Base-by-base conservation (phyloP, 2,888 invertebrate species). In the Dermolepida albohirtum region DNA sequence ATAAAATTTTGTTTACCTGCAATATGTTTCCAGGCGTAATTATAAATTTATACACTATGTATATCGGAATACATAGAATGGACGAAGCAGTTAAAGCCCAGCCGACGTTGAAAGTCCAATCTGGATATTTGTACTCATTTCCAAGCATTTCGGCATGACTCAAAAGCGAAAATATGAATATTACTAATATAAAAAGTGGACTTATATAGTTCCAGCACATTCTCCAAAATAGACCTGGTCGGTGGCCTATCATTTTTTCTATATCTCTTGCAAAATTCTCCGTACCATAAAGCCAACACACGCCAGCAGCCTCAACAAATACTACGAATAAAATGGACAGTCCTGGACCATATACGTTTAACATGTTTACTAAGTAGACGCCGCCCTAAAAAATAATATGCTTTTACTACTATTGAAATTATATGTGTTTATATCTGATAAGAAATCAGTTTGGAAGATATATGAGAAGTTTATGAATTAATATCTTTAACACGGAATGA, bases 281-380 rank as follows among this genome's bases (percentile, higher is more conserved):
- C 0, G 92, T 93, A 1, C 94, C 95, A 80, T 96, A 96, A 76
- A 95, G 89, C 94, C 95, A 96, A 83, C 92, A 93, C 0, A 96
- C 93, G 0, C 94, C 95, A 0, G 94, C 92, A 0, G 95, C 92
- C 82, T 96, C 96, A 67, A 96, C 93, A 80, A 96, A 95, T 49
- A 96, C 95, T 73, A 96, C 94, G 84, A 95, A 95, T 51, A 96
- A 85, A 70, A 96, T 93, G 27, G 96, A 92, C 76, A 95, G 85
- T 0, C 94, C 93, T 0, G 95, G 95, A 0, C 95, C 95, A 81
- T 94, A 96, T 17, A 92, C 91, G 84, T 95, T 95, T 69, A 96
- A 86, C 74, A 96, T 87, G 78, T 94, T 93, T 27, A 96, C 94
- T 77, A 96, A 86, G 82, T 93, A 93, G 66, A 93, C 92, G 4